These are phyloP conservation scores for Leptogaster cylindrica DNA, from an alignment of 2,888 invertebrate species.

Conservation along the genomic window DNA sequence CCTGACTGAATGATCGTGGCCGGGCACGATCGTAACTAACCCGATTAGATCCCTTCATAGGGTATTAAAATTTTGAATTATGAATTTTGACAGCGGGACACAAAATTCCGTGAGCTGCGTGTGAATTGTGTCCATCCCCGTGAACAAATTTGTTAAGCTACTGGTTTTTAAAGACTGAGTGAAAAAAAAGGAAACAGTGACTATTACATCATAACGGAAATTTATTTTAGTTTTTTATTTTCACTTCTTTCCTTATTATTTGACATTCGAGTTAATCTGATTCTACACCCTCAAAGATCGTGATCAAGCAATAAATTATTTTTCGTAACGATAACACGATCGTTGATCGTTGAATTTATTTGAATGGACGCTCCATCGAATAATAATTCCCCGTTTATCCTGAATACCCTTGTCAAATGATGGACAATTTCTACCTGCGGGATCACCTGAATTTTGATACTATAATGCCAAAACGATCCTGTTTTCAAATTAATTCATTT, in stretches of 20 bases:
- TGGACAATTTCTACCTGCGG: too few species aligned
- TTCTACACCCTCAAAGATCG: slow-evolving; percentile 7
- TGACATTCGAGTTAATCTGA: slow-evolving; percentile 15
- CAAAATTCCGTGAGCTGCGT: not conserved
- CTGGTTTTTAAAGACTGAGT: slow-evolving; percentile 30
- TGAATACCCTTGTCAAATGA: too few species aligned
- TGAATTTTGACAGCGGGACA: slow-evolving; percentile 13
- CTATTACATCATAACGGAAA: too few species aligned
- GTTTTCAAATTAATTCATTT: too few species aligned
- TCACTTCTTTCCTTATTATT: too few species aligned
- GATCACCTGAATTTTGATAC: too few species aligned
- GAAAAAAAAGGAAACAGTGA: not conserved
- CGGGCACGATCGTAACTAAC: slow-evolving; percentile 14
- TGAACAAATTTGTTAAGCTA: slow-evolving; percentile 39
- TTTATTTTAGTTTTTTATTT: too few species aligned
- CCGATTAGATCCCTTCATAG: slow-evolving; percentile 24
- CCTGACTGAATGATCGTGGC: not conserved
- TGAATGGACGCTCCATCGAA: slow-evolving; percentile 8
- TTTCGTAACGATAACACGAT: slow-evolving; percentile 20
- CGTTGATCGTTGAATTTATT: slow-evolving; percentile 41
- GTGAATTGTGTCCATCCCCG: slow-evolving; percentile 6
- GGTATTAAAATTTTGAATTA: not conserved
- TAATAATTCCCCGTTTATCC: slow-evolving; percentile 36
- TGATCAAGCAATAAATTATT: slow-evolving; percentile 34
- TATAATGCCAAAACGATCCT: too few species aligned